phyloP scores from a whole-genome alignment of 2,797 vertebrate genomes.

The Loris lydekkerianus region DNA sequence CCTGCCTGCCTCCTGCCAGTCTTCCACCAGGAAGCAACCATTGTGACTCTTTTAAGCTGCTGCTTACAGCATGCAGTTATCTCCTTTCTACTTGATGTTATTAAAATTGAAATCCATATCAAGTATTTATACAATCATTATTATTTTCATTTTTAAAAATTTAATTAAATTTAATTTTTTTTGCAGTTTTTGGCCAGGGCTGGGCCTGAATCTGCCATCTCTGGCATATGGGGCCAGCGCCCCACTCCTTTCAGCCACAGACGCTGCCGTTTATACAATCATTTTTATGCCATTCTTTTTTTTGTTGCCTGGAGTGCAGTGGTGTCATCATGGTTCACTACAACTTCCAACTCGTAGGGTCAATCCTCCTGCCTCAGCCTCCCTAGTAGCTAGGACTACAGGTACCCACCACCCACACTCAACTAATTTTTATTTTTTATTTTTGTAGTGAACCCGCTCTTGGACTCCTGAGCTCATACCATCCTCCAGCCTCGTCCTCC shows the following conservation, averaged over 20 bases:
- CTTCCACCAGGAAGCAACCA: neutral
- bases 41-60: neutral
- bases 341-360: neutral
- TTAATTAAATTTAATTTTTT: too few species aligned
- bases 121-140: neutral
- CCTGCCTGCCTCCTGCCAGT: neutral
- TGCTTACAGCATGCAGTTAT: neutral
- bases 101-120: neutral
- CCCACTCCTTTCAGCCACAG: too few species aligned
- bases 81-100: neutral
- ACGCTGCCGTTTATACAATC: neutral
- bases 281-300: neutral
- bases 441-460: neutral
- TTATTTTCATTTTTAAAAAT: too few species aligned
- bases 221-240: too few species aligned
- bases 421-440: neutral
- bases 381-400: neutral
- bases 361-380: neutral
- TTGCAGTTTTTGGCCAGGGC: too few species aligned
- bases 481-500: neutral
- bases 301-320: neutral
- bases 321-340: neutral
- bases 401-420: too few species aligned
- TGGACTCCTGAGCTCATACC: neutral
- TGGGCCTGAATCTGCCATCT: too few species aligned